phyloP scores from a whole-genome alignment of 2,113 vertebrate species.

The Macrotis lagotis region DNA sequence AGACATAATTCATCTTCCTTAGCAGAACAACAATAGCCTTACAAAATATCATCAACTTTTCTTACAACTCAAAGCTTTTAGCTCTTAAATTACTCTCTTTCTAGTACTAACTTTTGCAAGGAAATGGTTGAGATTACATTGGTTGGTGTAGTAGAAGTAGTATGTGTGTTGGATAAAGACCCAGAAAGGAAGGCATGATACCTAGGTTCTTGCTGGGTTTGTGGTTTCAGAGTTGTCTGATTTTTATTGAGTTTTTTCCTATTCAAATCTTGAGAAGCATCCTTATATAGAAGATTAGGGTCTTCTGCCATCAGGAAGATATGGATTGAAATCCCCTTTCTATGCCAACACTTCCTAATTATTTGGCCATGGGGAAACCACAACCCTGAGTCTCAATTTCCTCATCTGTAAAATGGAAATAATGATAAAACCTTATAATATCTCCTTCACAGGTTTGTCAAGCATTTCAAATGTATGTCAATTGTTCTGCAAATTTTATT shows the following conservation, averaged over 20 bases:
- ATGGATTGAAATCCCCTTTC: not conserved
- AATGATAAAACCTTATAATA: not conserved
- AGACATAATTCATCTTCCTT: not conserved
- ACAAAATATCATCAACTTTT: not conserved
- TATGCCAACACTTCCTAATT: not conserved
- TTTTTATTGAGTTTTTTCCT: not conserved
- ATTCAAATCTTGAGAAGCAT: not conserved
- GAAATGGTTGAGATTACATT: not conserved
- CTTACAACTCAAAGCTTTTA: not conserved
- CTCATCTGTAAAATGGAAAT: not conserved
- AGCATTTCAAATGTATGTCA: not conserved
- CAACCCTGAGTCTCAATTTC: not conserved
- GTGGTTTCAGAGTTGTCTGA: not conserved
- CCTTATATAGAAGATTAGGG: not conserved
- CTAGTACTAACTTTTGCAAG: not conserved
- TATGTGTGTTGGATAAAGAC: not conserved
- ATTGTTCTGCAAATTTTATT: not conserved
- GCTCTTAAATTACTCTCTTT: not conserved
- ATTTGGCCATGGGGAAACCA: not conserved
- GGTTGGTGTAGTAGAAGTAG: not conserved
- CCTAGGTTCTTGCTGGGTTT: not conserved
- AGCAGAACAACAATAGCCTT: not conserved
- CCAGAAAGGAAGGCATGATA: not conserved
- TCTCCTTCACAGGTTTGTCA: not conserved
- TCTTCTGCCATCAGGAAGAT: not conserved